Base-by-base conservation (phyloP, 1,140 invertebrate species). In the Chymomyza costata region DNA sequence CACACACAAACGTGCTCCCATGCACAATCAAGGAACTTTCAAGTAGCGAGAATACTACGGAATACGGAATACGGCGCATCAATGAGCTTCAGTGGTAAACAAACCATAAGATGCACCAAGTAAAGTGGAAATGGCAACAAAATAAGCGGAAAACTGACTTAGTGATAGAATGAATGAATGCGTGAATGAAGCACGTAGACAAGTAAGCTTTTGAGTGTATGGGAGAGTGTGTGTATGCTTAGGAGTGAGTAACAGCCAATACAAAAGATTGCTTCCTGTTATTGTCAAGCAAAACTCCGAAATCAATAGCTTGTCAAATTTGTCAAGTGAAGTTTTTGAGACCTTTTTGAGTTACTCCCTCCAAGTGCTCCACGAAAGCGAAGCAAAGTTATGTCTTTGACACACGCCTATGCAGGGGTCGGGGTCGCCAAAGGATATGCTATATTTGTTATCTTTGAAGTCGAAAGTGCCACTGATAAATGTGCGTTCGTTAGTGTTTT, bases 221-320 rank as follows among this genome's bases (percentile, higher is more conserved):
- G 48, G 70, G 15, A 15, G 13, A 32, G 48, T 55, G 21, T 47
- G 37, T 46, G 25, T 35, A 35, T 37, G 16, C 16, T 10, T 1
- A 34, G 35, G 13, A 41, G 41, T 46, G 40, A 49, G 47, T 55
- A 35, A 41, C 41, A 50, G 53, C 61, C 46, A 51, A 43, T 49
- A 40, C 58, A 78, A 71, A 56, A 66, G 66, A 71, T 62, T 37
- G 63, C 48, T 71, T 78, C 71, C 71, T 76, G 62, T 56, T 65
- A 56, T 63, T 62, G 52, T 47, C 39, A 52, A 58, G 17, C 34
- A 48, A 21, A 17, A 46, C 31, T 31, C n/a, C n/a, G 18, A 35
- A 62, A 19, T 53, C 62, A 71, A 59, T 63, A 48, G 51, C 51
- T 63, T 70, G 62, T 71, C 46, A 63, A 71, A 76, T 78, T 71